Percentiles rank a stretch among this genome's conserved stretches.
Evolutionary conservation across 2,888 invertebrate genomes (phyloP).

Genomic region (Marasmarcha lunaedactyla): DNA sequence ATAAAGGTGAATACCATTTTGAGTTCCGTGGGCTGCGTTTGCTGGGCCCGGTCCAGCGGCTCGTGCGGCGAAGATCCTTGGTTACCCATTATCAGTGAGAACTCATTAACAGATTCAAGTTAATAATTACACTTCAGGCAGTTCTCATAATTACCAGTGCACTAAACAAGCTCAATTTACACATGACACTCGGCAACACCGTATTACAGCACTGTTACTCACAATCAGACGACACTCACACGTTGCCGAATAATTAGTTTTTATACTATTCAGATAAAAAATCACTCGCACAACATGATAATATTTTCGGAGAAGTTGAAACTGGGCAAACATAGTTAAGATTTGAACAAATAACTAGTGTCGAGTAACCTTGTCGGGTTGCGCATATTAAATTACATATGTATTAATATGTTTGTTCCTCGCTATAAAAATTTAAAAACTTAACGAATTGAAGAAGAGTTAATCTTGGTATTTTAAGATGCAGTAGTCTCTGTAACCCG

Average conservation of each 20-base stretch:
- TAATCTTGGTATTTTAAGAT: constrained; percentile 26
- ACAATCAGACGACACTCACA: constrained; percentile 23
- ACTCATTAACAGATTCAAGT: constrained; percentile 5
- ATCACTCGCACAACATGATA: constrained; percentile 50
- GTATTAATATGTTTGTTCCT: constrained; percentile 18
- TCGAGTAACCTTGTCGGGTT: constrained; percentile 47
- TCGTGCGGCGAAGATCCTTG: constrained; percentile 86
- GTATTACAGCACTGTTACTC: not conserved
- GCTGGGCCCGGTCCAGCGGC: constrained; percentile 79
- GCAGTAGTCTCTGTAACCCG: constrained; percentile 40
- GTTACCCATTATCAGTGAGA: constrained; percentile 75
- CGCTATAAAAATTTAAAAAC: constrained; percentile 4
- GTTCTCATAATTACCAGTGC: constrained; percentile 20
- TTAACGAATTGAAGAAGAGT: not conserved
- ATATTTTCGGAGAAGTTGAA: constrained; percentile 53
- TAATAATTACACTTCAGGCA: constrained; percentile 13
- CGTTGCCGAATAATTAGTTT: constrained; percentile 35
- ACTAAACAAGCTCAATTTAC: constrained; percentile 21
- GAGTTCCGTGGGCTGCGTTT: constrained; percentile 53
- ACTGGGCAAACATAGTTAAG: constrained; percentile 55
- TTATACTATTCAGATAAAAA: constrained; percentile 45
- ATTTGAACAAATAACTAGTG: constrained; percentile 49
- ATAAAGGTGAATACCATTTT: constrained; percentile 49
- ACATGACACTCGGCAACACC: constrained; percentile 13
- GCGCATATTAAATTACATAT: constrained; percentile 28